phyloP scores from a whole-genome alignment of 2,113 vertebrate genomes.

The Colinus virginianus region DNA sequence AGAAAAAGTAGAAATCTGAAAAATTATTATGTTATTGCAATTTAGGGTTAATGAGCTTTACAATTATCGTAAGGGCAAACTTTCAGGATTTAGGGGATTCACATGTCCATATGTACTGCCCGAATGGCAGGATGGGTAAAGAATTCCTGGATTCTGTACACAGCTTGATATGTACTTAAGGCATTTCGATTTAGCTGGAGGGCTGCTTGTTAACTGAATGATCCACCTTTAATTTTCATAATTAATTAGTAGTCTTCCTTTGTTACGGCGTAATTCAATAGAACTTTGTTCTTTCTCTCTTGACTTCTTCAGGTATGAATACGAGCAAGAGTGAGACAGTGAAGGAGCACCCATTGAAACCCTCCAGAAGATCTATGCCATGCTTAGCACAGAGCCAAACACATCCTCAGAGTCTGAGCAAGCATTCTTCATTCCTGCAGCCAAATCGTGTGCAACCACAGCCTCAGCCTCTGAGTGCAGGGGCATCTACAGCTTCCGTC shows the following conservation, averaged over 20 bases:
- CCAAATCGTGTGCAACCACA: slow-evolving; percentile 76
- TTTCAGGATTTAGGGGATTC: background rate
- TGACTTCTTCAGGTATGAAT: slow-evolving; percentile 89
- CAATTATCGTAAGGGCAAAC: background rate
- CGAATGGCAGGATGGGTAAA: background rate
- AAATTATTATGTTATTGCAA: background rate
- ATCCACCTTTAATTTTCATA: background rate
- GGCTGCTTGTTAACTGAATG: background rate
- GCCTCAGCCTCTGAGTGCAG: slow-evolving; percentile 72
- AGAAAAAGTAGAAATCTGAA: background rate
- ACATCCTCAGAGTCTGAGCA: slow-evolving; percentile 91
- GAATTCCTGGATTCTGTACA: background rate
- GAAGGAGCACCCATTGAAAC: slow-evolving; percentile 91
- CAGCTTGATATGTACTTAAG: background rate
- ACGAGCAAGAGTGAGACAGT: slow-evolving; percentile 94
- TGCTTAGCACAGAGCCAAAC: slow-evolving; percentile 93
- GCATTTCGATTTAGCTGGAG: background rate
- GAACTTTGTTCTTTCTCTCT: background rate
- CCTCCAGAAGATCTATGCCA: slow-evolving; percentile 93
- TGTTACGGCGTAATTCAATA: background rate
- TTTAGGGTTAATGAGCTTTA: background rate
- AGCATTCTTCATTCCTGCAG: slow-evolving; percentile 86
- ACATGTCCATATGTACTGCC: background rate
- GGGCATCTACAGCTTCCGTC: slow-evolving; percentile 35
- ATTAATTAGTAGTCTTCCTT: background rate